Percentiles rank a stretch among this genome's conserved stretches.
Conservation (phyloP, 2,797 vertebrate genomes). For the Corythornis leucogaster region DNA sequence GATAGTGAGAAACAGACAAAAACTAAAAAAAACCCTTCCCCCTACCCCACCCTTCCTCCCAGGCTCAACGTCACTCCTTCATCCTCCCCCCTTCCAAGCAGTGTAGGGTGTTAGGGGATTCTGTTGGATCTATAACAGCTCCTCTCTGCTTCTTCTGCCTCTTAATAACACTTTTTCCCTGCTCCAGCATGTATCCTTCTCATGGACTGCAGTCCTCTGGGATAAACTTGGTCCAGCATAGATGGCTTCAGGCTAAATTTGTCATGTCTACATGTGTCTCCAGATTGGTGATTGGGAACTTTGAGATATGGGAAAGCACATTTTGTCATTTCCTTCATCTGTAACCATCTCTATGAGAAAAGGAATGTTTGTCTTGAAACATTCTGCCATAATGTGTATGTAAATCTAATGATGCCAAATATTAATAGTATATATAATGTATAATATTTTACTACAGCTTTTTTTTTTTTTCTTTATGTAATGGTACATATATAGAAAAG, state of each 20-base stretch:
- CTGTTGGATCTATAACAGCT: not conserved
- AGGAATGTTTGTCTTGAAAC: not conserved
- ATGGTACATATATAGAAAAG: not conserved
- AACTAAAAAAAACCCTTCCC: not conserved
- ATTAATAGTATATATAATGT: not conserved
- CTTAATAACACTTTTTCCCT: not conserved
- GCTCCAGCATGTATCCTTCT: not conserved
- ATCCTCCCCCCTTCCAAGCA: not conserved
- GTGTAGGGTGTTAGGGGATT: rapidly evolving
- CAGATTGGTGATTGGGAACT: not conserved
- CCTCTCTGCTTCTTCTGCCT: not conserved
- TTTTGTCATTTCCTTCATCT: not conserved
- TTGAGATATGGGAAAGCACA: not conserved
- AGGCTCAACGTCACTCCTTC: not conserved
- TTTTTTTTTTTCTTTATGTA: not conserved
- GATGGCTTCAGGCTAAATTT: not conserved
- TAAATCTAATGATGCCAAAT: not conserved
- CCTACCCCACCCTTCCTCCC: not conserved
- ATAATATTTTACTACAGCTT: not conserved
- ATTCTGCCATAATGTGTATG: not conserved
- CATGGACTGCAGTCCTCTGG: not conserved
- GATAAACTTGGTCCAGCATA: not conserved
- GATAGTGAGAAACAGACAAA: not conserved
- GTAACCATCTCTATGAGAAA: not conserved
- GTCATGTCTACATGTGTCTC: not conserved